phyloP scores from a whole-genome alignment of 2,888 invertebrate genomes.

The Campoletis raptor region DNA sequence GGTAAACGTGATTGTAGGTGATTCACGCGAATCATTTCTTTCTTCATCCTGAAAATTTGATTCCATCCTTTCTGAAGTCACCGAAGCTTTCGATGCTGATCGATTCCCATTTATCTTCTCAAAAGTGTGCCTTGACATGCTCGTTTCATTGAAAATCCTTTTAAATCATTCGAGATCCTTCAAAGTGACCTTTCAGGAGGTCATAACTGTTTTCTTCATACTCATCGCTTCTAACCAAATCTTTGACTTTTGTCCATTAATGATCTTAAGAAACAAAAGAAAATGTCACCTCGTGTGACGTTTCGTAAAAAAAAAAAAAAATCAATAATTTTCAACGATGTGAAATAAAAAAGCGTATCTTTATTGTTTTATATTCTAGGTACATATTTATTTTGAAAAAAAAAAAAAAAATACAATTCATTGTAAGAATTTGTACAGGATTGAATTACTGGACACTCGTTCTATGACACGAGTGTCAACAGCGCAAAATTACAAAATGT shows the following conservation, averaged over 20 bases:
- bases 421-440: slow-evolving; percentile 17
- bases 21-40: background rate
- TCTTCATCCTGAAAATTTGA: background rate
- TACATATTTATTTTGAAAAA: background rate
- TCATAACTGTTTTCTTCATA: slow-evolving; percentile 16
- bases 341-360: background rate
- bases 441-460: background rate
- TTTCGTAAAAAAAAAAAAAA: background rate
- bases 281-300: background rate
- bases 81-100: slow-evolving; percentile 22
- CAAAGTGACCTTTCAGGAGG: background rate
- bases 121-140: slow-evolving; percentile 9
- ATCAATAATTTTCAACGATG: background rate
- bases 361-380: background rate
- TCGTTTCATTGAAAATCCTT: slow-evolving; percentile 38
- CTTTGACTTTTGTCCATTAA: background rate
- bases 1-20: slow-evolving; percentile 34
- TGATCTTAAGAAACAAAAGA: slow-evolving; percentile 38
- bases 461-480: background rate
- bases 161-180: slow-evolving; percentile 16
- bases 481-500: slow-evolving; percentile 51
- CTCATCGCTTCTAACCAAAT: slow-evolving; percentile 37
- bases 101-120: slow-evolving; percentile 40
- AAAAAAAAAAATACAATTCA: slow-evolving; percentile 22
- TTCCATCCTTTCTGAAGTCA: slow-evolving; percentile 30